Base-by-base conservation (phyloP, 1,140 invertebrate genomes). In the Neomicropteryx cornuta region DNA sequence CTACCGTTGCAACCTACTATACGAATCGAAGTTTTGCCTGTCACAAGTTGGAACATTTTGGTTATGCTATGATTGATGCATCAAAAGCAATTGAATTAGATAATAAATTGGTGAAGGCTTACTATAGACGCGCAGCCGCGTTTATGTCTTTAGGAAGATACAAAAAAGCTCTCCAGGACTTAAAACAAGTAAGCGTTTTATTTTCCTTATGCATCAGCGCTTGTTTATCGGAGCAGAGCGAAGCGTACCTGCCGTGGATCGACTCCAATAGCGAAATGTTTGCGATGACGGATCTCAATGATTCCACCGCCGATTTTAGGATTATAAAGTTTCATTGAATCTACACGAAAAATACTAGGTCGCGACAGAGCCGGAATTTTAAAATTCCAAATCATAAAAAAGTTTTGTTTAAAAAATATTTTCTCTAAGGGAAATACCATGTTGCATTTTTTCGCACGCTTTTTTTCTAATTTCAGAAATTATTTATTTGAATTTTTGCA, bases 111-210 rank as follows among this genome's bases (percentile, higher is more conserved):
- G 70, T 95, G 4, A 98, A 98, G 67, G 92, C 87, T 10, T 87
- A 86, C 51, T 99, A 98, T 62, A 81, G 97, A 55, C 71, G 95
- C 58, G 96, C 96, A 0, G 89, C 88, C 1, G 87, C 95, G 23
- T 79, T 96, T 50, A 98, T 99, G 94, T 91, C 93, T 19, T 63
- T 99, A 47, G 93, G 94, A 43, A 97, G 97, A 70, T 97, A 94
- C 59, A 97, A 97, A 70, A 66, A 87, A 59, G 96, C 97, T 1
- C 71, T 98, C 32, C 89, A 83, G 62, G 95, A 99, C 71, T 97
- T 92, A 70, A 91, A 97, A 77, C 82, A 86, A 60, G 93, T 95
- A 67, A 69, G 69, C n/a, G n/a, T n/a, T n/a, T n/a, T n/a, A n/a
- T n/a, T n/a, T n/a, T n/a, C n/a, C n/a, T n/a, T n/a, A n/a, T n/a